Percentiles rank a stretch among this genome's conserved stretches.
phyloP scores from a whole-genome alignment of 2,797 vertebrate genomes.

The Phrynocephalus vlangalii region DNA sequence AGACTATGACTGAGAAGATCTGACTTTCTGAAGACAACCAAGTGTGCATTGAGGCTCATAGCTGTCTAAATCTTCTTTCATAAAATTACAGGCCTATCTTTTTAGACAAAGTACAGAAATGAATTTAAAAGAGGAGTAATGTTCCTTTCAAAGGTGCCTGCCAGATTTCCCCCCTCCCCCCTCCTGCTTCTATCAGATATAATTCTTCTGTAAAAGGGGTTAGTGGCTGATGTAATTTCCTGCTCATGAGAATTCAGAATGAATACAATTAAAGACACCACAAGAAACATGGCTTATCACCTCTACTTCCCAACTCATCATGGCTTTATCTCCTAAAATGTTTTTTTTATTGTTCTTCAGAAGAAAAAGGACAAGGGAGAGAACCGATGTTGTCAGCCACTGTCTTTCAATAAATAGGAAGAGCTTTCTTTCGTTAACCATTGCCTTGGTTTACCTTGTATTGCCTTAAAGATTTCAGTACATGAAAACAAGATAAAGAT shows the following conservation, averaged over 20 bases:
- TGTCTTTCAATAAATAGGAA: slow-evolving; percentile 29
- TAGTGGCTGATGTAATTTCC: slow-evolving; percentile 42
- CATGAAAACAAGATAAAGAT: slow-evolving; percentile 31
- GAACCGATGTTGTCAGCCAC: slow-evolving; percentile 27
- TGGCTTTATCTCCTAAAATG: slow-evolving; percentile 45
- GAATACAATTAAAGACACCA: slow-evolving; percentile 30
- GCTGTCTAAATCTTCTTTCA: slow-evolving; percentile 19
- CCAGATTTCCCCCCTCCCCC: neutral
- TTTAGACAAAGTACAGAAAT: slow-evolving; percentile 23
- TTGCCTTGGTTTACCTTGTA: neutral
- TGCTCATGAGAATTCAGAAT: slow-evolving; percentile 47
- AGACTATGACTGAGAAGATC: neutral
- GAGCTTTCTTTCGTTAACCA: neutral
- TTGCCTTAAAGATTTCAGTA: slow-evolving; percentile 16
- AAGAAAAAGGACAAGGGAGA: neutral
- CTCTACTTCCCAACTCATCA: slow-evolving; percentile 22
- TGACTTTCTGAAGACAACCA: slow-evolving; percentile 16
- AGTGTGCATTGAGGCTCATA: slow-evolving; percentile 10
- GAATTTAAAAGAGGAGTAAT: slow-evolving; percentile 19
- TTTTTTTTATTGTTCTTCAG: slow-evolving; percentile 22
- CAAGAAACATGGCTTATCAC: slow-evolving; percentile 40
- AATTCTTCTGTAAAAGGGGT: slow-evolving; percentile 31
- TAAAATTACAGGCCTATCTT: slow-evolving; percentile 31
- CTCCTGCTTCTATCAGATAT: slow-evolving; percentile 18
- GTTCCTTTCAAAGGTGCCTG: slow-evolving; percentile 26